Evolutionary conservation across 1,140 invertebrate genomes (phyloP), one percentile per base, ranked within the genome.

Genomic region (Drosophila navojoa): DNA sequence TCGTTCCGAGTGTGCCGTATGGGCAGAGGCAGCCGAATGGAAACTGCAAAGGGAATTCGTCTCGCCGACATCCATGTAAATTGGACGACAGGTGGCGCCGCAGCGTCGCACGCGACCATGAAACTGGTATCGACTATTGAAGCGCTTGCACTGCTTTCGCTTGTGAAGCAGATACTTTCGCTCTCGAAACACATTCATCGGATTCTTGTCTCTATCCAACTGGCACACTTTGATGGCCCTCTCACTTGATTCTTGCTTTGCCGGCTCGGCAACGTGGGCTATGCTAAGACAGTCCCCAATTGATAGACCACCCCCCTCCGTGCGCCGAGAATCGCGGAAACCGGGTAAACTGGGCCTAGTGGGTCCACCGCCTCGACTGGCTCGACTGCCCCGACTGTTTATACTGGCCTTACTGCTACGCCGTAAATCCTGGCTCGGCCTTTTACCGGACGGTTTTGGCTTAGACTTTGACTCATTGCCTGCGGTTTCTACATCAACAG

Each of bases 21-120:
- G 60, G 4, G 70, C 29, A 0, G 84, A 80, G 0, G 40, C 16
- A 0, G 47, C 40, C 9, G 90, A 90, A 58, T 85, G 68, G 40
- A 91, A 91, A 15, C 90, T 91, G 5, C 40, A 11, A 22, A 40
- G 6, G 2, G 89, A 79, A 13, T 59, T 22, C 13, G 53, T 76
- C 5, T 22, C 40, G n/a, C 38, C 57, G 15, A 67, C 58, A 19
- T 13, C 4, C 27, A 40, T 3, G 2, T 22, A 10, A 27, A 58
- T 47, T 3, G 13, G 38, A 1, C 16, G 57, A 49, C 40, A 42
- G 16, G 10, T 22, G 0, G 71, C 47, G 5, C 67, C 47, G 15
- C 66, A 49, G 5, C 61, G 59, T 10, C 73, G 77, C 29, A 77
- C 55, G 0, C 77, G 81, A n/a, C 40, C 42, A 0, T 70, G 76